Percentiles rank a stretch among this genome's conserved stretches.
phyloP scores from a whole-genome alignment of 2,797 vertebrate genomes.

The Masticophis lateralis region DNA sequence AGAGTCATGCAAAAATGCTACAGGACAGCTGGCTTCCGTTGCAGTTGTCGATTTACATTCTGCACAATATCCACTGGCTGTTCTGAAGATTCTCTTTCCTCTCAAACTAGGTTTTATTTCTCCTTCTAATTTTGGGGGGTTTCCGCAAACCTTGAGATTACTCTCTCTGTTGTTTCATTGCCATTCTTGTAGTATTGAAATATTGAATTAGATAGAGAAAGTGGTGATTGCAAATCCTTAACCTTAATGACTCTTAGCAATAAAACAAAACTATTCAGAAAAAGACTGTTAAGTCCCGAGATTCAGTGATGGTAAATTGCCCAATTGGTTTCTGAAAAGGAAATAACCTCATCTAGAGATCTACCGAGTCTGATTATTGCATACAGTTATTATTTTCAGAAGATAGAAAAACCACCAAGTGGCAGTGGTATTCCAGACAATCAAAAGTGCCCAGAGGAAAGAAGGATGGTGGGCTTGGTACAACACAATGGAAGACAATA shows the following conservation, averaged over 20 bases:
- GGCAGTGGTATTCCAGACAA: background rate
- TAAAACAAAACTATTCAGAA: background rate
- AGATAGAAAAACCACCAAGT: background rate
- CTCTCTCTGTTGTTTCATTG: background rate
- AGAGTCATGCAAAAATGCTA: background rate
- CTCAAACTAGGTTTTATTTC: background rate
- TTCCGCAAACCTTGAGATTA: background rate
- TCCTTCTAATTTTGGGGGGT: background rate
- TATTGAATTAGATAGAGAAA: background rate
- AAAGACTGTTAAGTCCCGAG: background rate
- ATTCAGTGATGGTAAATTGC: background rate
- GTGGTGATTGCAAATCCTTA: background rate
- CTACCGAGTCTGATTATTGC: background rate
- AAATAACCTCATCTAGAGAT: background rate
- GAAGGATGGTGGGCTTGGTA: background rate
- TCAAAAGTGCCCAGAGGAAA: background rate
- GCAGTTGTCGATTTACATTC: background rate
- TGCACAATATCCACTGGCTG: background rate
- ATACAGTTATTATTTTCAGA: background rate
- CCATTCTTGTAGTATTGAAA: background rate
- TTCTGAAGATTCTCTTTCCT: background rate
- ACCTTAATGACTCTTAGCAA: background rate
- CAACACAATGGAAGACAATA: background rate
- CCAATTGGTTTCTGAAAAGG: background rate
- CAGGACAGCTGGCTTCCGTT: too few relatives aligned